Conservation (phyloP, 2,888 invertebrate genomes). For the Norana najaformis region DNA sequence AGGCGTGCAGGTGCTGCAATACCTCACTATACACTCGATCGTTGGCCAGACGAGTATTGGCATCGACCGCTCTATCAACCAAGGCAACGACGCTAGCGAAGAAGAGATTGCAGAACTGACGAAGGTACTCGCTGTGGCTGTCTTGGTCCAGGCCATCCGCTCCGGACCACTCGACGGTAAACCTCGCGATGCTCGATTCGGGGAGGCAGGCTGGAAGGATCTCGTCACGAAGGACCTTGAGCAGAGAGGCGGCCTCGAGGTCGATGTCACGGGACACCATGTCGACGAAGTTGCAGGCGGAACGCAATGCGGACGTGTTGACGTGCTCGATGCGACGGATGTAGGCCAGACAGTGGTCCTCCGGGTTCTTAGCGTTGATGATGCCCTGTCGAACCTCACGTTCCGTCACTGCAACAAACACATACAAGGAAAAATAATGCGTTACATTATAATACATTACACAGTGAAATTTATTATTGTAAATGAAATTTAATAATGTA, state of each 20-base stretch:
- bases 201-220: conserved; percentile 37
- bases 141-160: conserved; percentile 83
- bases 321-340: conserved; percentile 92
- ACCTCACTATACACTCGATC: conserved; percentile 56
- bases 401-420: conserved; percentile 81
- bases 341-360: conserved; percentile 89
- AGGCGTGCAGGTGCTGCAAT: conserved; percentile 84
- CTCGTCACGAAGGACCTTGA: conserved; percentile 72
- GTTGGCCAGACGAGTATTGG: conserved; percentile 19
- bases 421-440: not conserved
- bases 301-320: conserved; percentile 69
- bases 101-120: conserved; percentile 90
- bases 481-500: no score
- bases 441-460: no score
- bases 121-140: conserved; percentile 89
- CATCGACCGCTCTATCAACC: conserved; percentile 27
- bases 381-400: conserved; percentile 95
- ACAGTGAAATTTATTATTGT: no score
- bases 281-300: conserved; percentile 89
- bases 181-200: conserved; percentile 43
- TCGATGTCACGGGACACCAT: conserved; percentile 76
- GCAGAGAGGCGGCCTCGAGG: conserved; percentile 84
- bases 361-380: conserved; percentile 87
- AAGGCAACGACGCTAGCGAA: conserved; percentile 56
- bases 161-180: conserved; percentile 93